These are phyloP conservation scores for Calonectris borealis DNA, from an alignment of 2,113 vertebrate genomes.

Conservation along the genomic window DNA sequence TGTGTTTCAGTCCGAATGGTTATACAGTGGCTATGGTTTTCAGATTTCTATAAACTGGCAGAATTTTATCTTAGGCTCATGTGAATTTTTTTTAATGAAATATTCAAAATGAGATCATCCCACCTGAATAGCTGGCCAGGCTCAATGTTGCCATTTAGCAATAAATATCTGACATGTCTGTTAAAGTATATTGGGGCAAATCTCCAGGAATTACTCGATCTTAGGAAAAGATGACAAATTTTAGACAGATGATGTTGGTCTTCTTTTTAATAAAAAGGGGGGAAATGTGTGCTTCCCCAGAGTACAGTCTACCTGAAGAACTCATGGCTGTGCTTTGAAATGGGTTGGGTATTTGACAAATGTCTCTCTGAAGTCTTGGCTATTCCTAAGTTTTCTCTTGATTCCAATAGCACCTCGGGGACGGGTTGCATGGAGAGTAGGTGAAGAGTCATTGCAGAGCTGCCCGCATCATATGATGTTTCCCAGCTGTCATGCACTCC, in stretches of 20 bases:
- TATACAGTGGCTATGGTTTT: background rate
- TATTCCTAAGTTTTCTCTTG: background rate
- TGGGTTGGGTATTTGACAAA: background rate
- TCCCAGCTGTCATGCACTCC: background rate
- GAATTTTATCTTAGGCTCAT: background rate
- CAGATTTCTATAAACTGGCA: background rate
- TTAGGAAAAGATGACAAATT: background rate
- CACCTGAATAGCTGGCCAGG: background rate
- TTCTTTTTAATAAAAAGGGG: background rate
- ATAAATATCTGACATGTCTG: background rate
- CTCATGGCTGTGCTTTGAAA: background rate
- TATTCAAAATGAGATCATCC: background rate
- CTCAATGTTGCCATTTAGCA: background rate
- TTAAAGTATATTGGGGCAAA: background rate
- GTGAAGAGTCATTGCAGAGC: background rate
- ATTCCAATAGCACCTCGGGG: background rate
- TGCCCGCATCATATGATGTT: background rate
- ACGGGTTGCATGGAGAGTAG: fast-evolving
- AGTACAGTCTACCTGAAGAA: background rate
- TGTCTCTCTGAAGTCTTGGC: background rate
- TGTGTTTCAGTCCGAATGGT: background rate
- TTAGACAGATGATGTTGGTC: background rate
- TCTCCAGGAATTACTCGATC: background rate
- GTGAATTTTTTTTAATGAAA: background rate
- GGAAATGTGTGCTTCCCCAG: background rate